Evolutionary conservation across 2,888 invertebrate genomes (phyloP).

Genomic region (Cryptops parisi): DNA sequence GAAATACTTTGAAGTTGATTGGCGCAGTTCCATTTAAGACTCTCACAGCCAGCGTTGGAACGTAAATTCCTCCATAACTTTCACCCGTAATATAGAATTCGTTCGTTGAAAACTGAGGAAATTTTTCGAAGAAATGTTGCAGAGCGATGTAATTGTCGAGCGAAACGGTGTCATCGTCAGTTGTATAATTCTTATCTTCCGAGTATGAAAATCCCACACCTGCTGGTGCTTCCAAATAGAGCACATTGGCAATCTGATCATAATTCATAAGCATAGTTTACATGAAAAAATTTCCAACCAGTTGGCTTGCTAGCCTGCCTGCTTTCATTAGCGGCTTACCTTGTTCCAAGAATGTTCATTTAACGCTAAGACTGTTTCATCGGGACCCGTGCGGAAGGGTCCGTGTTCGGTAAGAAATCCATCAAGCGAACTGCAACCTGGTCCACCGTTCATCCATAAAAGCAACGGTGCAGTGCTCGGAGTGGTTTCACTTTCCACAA

Average conservation of each 20-base stretch:
- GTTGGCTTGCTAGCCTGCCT: too few species aligned
- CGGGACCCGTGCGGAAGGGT: conserved; percentile 25
- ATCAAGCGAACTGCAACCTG: conserved; percentile 25
- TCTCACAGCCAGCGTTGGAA: conserved; percentile 32
- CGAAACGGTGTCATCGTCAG: conserved; percentile 33
- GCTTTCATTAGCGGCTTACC: conserved; percentile 17
- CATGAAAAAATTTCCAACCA: too few species aligned
- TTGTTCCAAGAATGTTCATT: conserved; percentile 24
- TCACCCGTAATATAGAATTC: conserved; percentile 38
- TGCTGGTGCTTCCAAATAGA: conserved; percentile 38
- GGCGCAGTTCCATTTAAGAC: conserved; percentile 21
- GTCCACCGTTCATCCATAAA: conserved; percentile 31
- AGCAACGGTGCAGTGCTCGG: conserved; percentile 30
- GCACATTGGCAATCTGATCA: conserved; percentile 35
- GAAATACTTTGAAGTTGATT: conserved; percentile 29
- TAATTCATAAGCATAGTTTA: too few species aligned
- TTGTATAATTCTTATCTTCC: conserved; percentile 31
- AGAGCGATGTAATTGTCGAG: conserved; percentile 35
- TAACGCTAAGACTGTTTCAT: conserved; percentile 19
- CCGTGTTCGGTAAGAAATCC: conserved; percentile 26
- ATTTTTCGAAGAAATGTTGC: conserved; percentile 34
- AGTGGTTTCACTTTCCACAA: conserved; percentile 27
- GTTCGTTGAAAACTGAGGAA: conserved; percentile 32
- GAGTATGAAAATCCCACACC: conserved; percentile 39
- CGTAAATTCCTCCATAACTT: conserved; percentile 38